phyloP scores from a whole-genome alignment of 2,888 invertebrate species.

The Thysanoteuthis rhombus region DNA sequence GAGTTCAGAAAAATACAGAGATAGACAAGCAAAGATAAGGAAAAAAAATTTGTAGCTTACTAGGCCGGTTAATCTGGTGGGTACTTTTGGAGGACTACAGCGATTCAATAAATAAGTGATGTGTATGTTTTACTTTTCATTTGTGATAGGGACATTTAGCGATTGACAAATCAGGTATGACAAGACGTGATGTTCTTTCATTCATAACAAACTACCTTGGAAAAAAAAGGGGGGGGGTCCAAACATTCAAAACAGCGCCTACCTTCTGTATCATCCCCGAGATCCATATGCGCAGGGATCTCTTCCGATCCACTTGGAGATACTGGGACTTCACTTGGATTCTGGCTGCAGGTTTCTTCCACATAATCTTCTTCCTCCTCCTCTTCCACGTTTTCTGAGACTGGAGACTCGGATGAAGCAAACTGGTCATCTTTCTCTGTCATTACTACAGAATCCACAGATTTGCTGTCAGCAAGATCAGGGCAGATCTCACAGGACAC shows the following conservation, averaged over 20 bases:
- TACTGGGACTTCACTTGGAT: constrained; percentile 24
- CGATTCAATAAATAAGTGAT: too few species aligned
- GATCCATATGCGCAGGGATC: constrained; percentile 17
- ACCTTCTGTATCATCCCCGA: constrained; percentile 23
- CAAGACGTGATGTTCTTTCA: too few species aligned
- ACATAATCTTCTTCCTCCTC: constrained; percentile 27
- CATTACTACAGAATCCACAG: constrained; percentile 20
- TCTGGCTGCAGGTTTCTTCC: constrained; percentile 18
- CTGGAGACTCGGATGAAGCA: constrained; percentile 20
- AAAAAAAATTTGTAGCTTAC: too few species aligned
- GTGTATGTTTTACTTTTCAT: too few species aligned
- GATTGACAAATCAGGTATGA: too few species aligned
- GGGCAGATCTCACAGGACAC: not conserved
- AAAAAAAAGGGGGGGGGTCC: not conserved
- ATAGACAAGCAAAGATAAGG: too few species aligned
- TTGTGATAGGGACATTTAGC: too few species aligned
- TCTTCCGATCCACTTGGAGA: constrained; percentile 25
- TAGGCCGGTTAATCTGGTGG: too few species aligned
- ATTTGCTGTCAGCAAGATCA: not conserved
- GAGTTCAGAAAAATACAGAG: too few species aligned
- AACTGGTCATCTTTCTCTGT: constrained; percentile 29
- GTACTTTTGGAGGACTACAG: too few species aligned
- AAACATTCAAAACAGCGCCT: not conserved
- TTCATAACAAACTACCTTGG: not conserved
- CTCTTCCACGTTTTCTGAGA: constrained; percentile 27